Percentiles rank a stretch among this genome's conserved stretches.
Conservation (phyloP, 35 echinoderm and acorn worm species). For the Anneissia japonica region DNA sequence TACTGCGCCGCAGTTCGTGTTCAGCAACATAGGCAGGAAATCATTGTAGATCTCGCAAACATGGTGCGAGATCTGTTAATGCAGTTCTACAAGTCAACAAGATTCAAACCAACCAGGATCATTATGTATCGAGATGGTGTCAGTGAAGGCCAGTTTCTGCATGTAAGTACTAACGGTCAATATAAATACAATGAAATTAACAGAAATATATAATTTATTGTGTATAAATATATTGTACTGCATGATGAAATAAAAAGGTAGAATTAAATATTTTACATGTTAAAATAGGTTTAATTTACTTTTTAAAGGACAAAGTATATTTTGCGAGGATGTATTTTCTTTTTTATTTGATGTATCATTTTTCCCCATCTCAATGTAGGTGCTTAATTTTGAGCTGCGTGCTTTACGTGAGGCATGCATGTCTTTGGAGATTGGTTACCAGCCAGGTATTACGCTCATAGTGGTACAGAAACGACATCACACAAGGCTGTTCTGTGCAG, state of each 20-base stretch:
- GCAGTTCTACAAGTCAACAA: conserved; percentile 21
- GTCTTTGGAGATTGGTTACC: conserved; percentile 9
- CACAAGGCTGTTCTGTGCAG: conserved; percentile 21
- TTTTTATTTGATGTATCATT: no score
- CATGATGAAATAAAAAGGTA: no score
- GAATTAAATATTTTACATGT: no score
- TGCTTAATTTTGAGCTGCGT: conserved; percentile 14
- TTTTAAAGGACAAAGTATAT: no score
- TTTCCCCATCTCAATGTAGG: background rate
- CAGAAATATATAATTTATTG: no score
- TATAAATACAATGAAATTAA: no score
- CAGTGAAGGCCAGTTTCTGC: conserved; percentile 10
- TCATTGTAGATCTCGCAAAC: conserved; percentile 2
- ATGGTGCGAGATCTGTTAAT: conserved; percentile 8
- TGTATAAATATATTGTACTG: no score
- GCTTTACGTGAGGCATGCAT: conserved; percentile 14
- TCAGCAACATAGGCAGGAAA: background rate
- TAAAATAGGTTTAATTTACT: no score
- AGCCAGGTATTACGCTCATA: conserved; percentile 11
- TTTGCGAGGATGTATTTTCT: no score
- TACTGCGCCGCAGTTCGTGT: background rate
- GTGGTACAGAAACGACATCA: conserved; percentile 23
- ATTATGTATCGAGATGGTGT: conserved; percentile 21
- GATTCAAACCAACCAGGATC: conserved; percentile 16
- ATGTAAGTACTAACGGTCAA: no score